Percentiles rank a stretch among this genome's conserved stretches.
Evolutionary conservation across 2,113 vertebrate species (phyloP).

Genomic region (Oreochromis niloticus): DNA sequence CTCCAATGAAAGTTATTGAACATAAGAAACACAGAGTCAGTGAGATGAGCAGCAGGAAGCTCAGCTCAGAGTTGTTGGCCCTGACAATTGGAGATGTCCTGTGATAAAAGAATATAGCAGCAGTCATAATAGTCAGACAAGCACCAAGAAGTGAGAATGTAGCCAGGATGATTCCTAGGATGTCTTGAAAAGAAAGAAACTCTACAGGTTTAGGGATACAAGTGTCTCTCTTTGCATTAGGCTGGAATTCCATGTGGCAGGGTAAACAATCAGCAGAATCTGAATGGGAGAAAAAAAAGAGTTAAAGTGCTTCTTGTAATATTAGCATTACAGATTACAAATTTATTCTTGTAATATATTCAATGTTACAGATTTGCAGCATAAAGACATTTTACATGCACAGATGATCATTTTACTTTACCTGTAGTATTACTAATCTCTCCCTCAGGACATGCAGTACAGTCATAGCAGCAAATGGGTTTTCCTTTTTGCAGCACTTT

Average conservation of each 20-base stretch:
- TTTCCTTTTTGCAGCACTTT: constrained; percentile 31
- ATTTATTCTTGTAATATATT: neutral
- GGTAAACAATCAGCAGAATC: constrained; percentile 53
- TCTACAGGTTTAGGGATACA: constrained; percentile 57
- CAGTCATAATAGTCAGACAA: neutral
- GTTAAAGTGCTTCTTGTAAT: neutral
- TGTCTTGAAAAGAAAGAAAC: constrained; percentile 60
- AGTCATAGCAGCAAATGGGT: constrained; percentile 63
- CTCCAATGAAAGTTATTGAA: too few species aligned
- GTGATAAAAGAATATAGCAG: neutral
- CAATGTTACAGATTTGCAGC: accelerated
- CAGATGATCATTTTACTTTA: neutral
- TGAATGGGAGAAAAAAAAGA: neutral
- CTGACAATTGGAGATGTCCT: neutral
- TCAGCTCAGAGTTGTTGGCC: neutral
- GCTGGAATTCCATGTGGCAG: constrained; percentile 58
- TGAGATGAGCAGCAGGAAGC: too few species aligned
- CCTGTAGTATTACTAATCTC: neutral
- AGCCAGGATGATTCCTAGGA: constrained; percentile 52
- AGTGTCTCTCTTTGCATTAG: constrained; percentile 35
- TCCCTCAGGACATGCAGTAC: constrained; percentile 58
- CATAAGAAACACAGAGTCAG: too few species aligned
- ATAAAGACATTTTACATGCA: neutral
- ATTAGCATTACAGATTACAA: neutral
- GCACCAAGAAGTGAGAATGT: neutral